Conservation (phyloP, 92 coral and sea anemone genomes). For the Epizoanthus illoricatus region DNA sequence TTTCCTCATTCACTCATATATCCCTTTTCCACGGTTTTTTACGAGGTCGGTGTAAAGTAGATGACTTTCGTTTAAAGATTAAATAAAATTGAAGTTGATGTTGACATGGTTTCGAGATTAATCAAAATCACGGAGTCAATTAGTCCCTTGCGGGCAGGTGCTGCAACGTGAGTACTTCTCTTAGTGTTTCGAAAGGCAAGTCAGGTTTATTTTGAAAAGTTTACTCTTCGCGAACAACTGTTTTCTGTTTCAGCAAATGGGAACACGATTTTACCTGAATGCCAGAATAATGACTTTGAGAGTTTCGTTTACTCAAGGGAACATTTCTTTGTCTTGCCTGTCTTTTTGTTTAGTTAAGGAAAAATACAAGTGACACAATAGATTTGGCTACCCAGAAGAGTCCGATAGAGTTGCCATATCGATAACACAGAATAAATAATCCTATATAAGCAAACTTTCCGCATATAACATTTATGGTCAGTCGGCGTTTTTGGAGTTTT, state of each 20-base stretch:
- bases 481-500: neutral
- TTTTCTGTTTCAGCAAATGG: constrained; percentile 32
- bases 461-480: neutral
- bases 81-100: too few relatives aligned
- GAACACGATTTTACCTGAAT: constrained; percentile 27
- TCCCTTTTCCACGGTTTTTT: too few relatives aligned
- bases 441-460: neutral
- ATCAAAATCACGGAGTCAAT: too few relatives aligned
- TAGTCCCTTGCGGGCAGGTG: too few relatives aligned
- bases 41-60: too few relatives aligned
- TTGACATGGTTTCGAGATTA: too few relatives aligned
- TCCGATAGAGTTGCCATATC: neutral
- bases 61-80: too few relatives aligned
- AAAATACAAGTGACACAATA: constrained; percentile 9
- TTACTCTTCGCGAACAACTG: neutral
- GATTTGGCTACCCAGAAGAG: neutral
- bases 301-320: constrained; percentile 29
- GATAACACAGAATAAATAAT: neutral
- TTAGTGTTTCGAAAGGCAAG: neutral
- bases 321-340: neutral
- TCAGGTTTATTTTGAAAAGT: neutral
- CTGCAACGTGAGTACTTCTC: neutral
- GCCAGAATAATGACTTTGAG: constrained; percentile 28
- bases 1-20: too few relatives aligned
- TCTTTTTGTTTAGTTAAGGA: constrained; percentile 30